Conservation (phyloP, 1,140 invertebrate species). For the Metaphire vulgaris region DNA sequence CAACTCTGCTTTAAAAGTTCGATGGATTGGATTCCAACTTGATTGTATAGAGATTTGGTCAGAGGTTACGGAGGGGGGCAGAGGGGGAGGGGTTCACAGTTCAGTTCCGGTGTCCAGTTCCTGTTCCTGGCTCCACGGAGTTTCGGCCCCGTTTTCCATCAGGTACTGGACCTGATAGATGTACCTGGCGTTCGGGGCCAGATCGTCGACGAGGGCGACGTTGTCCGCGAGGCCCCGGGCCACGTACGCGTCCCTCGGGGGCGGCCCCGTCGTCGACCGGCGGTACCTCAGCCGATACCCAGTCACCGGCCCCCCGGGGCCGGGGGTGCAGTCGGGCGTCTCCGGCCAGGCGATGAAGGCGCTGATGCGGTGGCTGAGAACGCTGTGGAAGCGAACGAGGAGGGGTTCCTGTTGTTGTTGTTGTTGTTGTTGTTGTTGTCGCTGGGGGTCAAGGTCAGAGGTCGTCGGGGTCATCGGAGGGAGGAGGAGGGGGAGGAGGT, state of each 20-base stretch:
- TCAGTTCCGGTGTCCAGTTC: conserved; percentile 9
- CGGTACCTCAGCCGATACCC: conserved; percentile 16
- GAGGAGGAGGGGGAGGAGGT: background rate
- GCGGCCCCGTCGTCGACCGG: background rate
- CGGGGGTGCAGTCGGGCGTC: background rate
- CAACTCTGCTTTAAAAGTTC: no score
- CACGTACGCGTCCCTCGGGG: no score
- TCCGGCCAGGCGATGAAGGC: conserved; percentile 25
- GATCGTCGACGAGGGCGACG: conserved; percentile 20
- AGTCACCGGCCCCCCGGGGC: background rate
- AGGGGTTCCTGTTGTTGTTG: background rate
- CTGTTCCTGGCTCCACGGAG: conserved; percentile 13
- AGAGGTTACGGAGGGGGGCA: no score
- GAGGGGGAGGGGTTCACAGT: no score
- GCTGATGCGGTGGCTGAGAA: conserved; percentile 8
- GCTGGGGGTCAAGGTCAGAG: background rate
- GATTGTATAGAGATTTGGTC: no score
- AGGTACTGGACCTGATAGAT: conserved; percentile 29
- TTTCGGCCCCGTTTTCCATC: conserved; percentile 15
- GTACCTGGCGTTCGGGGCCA: conserved; percentile 19
- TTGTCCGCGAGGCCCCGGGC: conserved; percentile 7
- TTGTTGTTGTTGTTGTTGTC: background rate
- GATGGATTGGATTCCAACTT: no score
- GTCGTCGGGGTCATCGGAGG: background rate
- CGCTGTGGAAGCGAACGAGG: background rate